phyloP scores from a whole-genome alignment of 2,888 invertebrate genomes.

The Lypha dubia region DNA sequence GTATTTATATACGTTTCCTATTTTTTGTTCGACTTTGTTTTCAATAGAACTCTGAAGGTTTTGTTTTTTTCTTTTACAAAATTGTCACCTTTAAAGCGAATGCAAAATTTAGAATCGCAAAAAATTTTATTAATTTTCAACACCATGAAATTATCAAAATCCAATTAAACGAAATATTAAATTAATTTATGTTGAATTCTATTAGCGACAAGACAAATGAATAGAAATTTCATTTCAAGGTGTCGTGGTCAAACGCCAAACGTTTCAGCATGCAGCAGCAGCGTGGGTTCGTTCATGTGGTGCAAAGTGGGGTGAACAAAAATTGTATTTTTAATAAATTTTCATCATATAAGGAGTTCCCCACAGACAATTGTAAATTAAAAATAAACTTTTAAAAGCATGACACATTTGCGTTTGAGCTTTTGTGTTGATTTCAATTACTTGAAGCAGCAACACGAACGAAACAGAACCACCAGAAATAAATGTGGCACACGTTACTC shows the following conservation, averaged over 20 bases:
- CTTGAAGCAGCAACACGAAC: conserved; percentile 31
- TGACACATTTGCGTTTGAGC: conserved; percentile 48
- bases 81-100: conserved; percentile 14
- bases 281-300: conserved; percentile 4
- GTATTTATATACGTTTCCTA: conserved; percentile 16
- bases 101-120: conserved; percentile 2
- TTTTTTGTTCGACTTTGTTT: background rate
- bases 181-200: conserved; percentile 54
- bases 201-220: conserved; percentile 48
- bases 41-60: conserved; percentile 18
- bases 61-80: background rate
- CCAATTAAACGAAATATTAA: conserved; percentile 63
- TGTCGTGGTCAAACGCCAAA: conserved; percentile 45
- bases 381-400: conserved; percentile 71
- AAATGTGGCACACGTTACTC: conserved; percentile 73
- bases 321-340: conserved; percentile 6
- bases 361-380: conserved; percentile 74
- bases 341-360: conserved; percentile 79
- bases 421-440: conserved; percentile 58
- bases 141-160: conserved; percentile 64
- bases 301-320: conserved; percentile 17
- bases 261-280: conserved; percentile 10
- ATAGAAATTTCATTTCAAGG: conserved; percentile 57
- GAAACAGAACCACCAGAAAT: background rate
- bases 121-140: conserved; percentile 58